Percentiles rank a stretch among this genome's conserved stretches.
phyloP scores from a whole-genome alignment of 1,140 invertebrate genomes.

The Drosophila sulfurigaster region DNA sequence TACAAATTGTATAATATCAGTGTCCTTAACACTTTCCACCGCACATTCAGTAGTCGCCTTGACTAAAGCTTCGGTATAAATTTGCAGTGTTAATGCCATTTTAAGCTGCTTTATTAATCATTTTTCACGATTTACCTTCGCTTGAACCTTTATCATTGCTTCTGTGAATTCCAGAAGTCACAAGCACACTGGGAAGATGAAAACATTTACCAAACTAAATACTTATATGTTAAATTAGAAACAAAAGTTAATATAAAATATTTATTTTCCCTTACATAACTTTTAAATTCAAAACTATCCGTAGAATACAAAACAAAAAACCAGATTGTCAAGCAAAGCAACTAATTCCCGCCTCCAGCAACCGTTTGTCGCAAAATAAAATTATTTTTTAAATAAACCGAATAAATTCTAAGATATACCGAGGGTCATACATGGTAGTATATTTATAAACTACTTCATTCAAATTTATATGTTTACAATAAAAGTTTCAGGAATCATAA shows the following conservation, averaged over 20 bases:
- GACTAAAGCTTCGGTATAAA: slow-evolving; percentile 46
- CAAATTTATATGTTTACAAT: too few species aligned
- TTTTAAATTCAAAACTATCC: too few species aligned
- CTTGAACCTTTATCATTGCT: slow-evolving; percentile 4
- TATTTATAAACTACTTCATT: too few species aligned
- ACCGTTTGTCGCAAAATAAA: too few species aligned
- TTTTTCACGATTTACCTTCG: slow-evolving; percentile 62
- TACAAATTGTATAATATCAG: slow-evolving; percentile 70
- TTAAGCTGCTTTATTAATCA: slow-evolving; percentile 82
- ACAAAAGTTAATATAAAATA: background rate
- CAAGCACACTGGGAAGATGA: slow-evolving; percentile 20
- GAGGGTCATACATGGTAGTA: too few species aligned
- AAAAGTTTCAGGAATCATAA: too few species aligned
- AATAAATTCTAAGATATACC: too few species aligned
- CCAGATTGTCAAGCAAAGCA: too few species aligned
- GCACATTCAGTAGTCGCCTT: slow-evolving; percentile 2
- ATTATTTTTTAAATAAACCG: too few species aligned
- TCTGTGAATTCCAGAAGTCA: slow-evolving; percentile 37
- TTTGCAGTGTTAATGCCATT: slow-evolving; percentile 78
- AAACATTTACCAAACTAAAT: background rate
- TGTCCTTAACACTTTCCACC: slow-evolving; percentile 48
- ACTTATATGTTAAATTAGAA: background rate
- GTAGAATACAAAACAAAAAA: too few species aligned
- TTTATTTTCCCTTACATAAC: background rate
- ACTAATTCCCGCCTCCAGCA: too few species aligned